Conservation (phyloP, 2,113 vertebrate species). For the Phyllostomus hastatus region DNA sequence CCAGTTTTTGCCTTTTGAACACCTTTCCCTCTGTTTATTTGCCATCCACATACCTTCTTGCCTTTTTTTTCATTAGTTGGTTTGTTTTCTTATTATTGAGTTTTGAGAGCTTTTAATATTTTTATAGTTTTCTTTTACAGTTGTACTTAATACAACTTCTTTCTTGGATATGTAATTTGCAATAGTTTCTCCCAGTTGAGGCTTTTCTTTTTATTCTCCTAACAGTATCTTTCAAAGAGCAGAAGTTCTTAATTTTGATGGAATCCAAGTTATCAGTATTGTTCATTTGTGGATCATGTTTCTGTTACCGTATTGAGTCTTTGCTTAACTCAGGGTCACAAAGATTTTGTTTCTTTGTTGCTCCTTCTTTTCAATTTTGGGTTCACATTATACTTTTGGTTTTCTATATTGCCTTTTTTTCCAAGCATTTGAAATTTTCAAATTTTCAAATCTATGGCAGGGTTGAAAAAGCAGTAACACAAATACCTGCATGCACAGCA, state of each 20-base stretch:
- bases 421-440: not conserved
- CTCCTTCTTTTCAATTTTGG: not conserved
- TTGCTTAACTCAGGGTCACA: not conserved
- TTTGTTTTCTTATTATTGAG: not conserved
- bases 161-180: not conserved
- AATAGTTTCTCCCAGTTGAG: not conserved
- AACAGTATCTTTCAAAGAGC: not conserved
- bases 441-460: not conserved
- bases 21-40: not conserved
- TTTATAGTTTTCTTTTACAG: not conserved
- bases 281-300: not conserved
- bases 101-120: not conserved
- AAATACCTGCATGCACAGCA: not conserved
- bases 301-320: not conserved
- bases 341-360: constrained; percentile 11
- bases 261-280: not conserved
- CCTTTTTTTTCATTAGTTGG: not conserved
- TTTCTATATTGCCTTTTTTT: not conserved
- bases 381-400: not conserved
- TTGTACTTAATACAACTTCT: not conserved
- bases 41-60: not conserved
- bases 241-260: not conserved
- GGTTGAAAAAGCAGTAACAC: not conserved
- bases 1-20: not conserved
- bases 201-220: constrained; percentile 9